These are phyloP conservation scores for Mormyrus proboscirostris DNA, from an alignment of 2,797 vertebrate genomes.

Conservation along the genomic window DNA sequence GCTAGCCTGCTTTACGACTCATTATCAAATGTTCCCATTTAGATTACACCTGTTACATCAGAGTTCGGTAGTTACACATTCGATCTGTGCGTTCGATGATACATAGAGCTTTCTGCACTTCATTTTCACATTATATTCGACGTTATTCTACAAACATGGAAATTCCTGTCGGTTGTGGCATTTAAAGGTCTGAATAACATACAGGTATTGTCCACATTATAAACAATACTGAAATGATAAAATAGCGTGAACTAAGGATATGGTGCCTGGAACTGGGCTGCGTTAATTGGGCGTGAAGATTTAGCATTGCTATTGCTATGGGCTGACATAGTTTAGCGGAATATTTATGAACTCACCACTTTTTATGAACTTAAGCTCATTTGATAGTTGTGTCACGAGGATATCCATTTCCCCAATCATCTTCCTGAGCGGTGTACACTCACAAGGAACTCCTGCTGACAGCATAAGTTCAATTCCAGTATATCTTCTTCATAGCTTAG, in stretches of 20 bases:
- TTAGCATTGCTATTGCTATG: background rate
- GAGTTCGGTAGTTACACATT: background rate
- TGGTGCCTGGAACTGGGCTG: background rate
- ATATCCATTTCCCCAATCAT: slow-evolving; percentile 97
- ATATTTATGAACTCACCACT: slow-evolving; percentile 71
- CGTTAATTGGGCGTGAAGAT: background rate
- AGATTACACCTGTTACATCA: background rate
- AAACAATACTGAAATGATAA: background rate
- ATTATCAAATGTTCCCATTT: background rate
- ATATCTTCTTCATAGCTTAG: background rate
- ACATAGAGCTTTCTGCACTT: background rate
- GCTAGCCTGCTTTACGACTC: background rate
- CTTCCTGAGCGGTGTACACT: slow-evolving; percentile 86
- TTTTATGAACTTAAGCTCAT: slow-evolving; percentile 93
- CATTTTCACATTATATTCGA: background rate
- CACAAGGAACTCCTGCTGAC: slow-evolving; percentile 78
- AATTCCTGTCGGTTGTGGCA: background rate
- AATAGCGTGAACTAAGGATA: background rate
- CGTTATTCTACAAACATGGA: background rate
- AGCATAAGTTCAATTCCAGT: background rate
- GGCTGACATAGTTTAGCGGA: background rate
- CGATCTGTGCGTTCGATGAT: background rate
- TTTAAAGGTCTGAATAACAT: background rate
- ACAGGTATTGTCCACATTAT: background rate
- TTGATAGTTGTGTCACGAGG: slow-evolving; percentile 79